Conservation (phyloP, 1,140 invertebrate genomes). For the Idris sp. region DNA sequence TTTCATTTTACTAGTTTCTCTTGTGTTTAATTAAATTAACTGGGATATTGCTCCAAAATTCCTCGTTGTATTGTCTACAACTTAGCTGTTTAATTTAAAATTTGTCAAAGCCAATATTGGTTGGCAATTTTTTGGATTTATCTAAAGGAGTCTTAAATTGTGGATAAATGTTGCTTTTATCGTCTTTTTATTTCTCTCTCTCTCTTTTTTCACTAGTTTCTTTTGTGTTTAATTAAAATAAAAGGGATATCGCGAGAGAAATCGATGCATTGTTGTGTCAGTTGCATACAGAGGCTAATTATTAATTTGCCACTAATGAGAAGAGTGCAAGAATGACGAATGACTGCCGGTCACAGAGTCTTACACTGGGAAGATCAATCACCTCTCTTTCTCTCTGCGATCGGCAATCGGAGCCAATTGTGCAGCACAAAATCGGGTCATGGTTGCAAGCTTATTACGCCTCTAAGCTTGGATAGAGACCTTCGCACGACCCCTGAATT, state of each 20-base stretch:
- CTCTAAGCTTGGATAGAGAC: slow-evolving; percentile 20
- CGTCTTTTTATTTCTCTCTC: too few species aligned
- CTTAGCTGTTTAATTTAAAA: too few species aligned
- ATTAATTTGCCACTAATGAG: slow-evolving; percentile 59
- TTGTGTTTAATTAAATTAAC: too few species aligned
- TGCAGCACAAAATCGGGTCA: slow-evolving; percentile 51
- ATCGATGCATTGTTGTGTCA: slow-evolving; percentile 14
- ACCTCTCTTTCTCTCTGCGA: too few species aligned
- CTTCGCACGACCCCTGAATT: slow-evolving; percentile 48
- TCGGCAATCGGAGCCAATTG: slow-evolving; percentile 43
- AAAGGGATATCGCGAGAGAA: slow-evolving; percentile 21
- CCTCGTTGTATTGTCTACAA: too few species aligned
- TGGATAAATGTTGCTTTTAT: too few species aligned
- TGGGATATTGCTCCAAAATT: too few species aligned
- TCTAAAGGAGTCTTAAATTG: too few species aligned
- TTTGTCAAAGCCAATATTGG: too few species aligned
- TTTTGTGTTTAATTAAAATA: slow-evolving; percentile 5
- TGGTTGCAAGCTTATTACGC: slow-evolving; percentile 43
- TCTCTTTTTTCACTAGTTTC: too few species aligned
- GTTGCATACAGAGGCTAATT: slow-evolving; percentile 33
- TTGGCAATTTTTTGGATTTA: too few species aligned
- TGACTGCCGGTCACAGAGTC: slow-evolving; percentile 30
- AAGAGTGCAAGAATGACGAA: slow-evolving; percentile 56
- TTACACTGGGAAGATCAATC: slow-evolving; percentile 48
- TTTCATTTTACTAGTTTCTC: too few species aligned